A percentile compares a stretch with the other conserved stretches of the same genome.
These are phyloP conservation scores for Drosophila merina DNA, from an alignment of 2,888 invertebrate species.

Conservation along the genomic window DNA sequence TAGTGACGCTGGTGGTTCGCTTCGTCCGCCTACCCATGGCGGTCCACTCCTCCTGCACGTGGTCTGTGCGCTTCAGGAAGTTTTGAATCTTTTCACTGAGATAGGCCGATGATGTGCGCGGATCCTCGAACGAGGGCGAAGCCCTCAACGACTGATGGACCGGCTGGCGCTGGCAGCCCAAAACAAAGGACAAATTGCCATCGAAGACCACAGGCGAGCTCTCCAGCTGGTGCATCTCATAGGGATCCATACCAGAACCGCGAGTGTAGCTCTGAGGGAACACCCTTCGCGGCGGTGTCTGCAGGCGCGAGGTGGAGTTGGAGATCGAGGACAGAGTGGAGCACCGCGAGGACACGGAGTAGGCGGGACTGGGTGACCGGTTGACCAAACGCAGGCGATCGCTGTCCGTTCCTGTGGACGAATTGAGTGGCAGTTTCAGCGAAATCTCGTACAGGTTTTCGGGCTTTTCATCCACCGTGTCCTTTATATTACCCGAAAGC, in stretches of 20 bases:
- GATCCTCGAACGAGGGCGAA: constrained; percentile 90
- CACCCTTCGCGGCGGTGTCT: constrained; percentile 86
- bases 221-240: constrained; percentile 88
- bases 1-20: constrained; percentile 52
- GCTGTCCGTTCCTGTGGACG: constrained; percentile 39
- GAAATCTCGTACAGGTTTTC: constrained; percentile 65
- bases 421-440: constrained; percentile 72
- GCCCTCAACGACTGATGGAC: constrained; percentile 89
- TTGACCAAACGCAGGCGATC: constrained; percentile 75
- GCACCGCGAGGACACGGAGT: constrained; percentile 76
- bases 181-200: constrained; percentile 91
- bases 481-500: constrained; percentile 57
- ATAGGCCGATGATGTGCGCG: constrained; percentile 90
- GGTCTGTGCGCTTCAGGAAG: constrained; percentile 92
- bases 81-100: constrained; percentile 91
- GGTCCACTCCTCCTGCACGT: constrained; percentile 94
- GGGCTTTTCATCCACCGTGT: constrained; percentile 20
- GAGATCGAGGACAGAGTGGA: constrained; percentile 64
- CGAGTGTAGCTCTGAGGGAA: constrained; percentile 87
- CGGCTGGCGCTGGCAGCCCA: constrained; percentile 90
- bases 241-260: constrained; percentile 85
- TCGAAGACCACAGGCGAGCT: constrained; percentile 92
- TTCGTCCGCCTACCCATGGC: constrained; percentile 86
- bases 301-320: constrained; percentile 65
- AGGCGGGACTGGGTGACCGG: constrained; percentile 86